phyloP scores from a whole-genome alignment of 2,888 invertebrate genomes.

The Trissolcus brochymenae region DNA sequence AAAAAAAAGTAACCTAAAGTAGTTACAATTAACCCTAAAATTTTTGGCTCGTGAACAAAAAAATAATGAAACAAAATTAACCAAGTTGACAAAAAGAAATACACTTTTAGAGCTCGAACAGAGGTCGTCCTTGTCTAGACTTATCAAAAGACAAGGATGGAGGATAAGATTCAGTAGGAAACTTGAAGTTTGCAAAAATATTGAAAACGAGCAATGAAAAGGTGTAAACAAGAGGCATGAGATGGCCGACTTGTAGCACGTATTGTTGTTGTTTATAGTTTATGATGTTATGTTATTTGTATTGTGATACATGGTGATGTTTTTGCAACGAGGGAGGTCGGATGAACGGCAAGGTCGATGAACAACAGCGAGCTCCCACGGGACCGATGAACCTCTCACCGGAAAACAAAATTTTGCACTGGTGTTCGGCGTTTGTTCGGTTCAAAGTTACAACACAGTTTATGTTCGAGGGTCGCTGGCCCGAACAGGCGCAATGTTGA shows the following conservation, averaged over 20 bases:
- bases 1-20: too few species aligned
- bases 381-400: background rate
- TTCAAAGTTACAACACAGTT: background rate
- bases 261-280: constrained; percentile 9
- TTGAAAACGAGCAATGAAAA: background rate
- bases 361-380: background rate
- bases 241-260: constrained; percentile 16
- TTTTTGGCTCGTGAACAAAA: too few species aligned
- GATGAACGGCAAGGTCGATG: too few species aligned
- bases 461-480: background rate
- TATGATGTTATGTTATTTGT: constrained; percentile 15
- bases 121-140: too few species aligned
- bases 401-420: background rate
- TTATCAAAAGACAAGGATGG: too few species aligned
- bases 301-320: constrained; percentile 8
- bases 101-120: too few species aligned
- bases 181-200: too few species aligned
- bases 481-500: too few species aligned
- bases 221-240: constrained; percentile 5
- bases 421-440: constrained; percentile 2
- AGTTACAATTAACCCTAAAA: too few species aligned
- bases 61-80: too few species aligned
- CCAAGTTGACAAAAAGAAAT: too few species aligned
- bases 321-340: background rate
- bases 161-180: too few species aligned